These are phyloP conservation scores for Fragum fragum DNA, from an alignment of 2,888 invertebrate genomes.

Conservation along the genomic window DNA sequence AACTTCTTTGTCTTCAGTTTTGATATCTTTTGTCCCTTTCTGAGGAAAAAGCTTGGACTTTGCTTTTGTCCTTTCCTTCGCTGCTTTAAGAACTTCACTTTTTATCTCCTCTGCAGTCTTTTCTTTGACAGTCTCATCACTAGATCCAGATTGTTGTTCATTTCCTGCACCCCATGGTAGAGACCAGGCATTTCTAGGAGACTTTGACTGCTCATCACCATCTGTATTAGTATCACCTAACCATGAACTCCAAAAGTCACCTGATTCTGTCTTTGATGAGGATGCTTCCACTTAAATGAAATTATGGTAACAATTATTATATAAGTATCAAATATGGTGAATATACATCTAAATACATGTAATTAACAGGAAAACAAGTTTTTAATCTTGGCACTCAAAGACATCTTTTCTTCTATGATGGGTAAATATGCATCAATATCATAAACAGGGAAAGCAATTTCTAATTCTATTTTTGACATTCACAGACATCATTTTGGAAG, in stretches of 20 bases:
- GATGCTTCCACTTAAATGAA: neutral
- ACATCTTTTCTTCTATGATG: too few species aligned
- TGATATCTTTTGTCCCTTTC: slow-evolving; percentile 30
- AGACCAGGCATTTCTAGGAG: slow-evolving; percentile 49
- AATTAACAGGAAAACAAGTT: too few species aligned
- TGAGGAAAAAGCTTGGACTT: slow-evolving; percentile 62
- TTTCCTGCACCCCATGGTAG: slow-evolving; percentile 55
- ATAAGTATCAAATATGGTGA: too few species aligned
- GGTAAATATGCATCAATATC: too few species aligned
- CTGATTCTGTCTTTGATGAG: neutral
- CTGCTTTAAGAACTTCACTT: slow-evolving; percentile 64
- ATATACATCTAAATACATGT: too few species aligned
- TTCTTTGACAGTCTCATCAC: slow-evolving; percentile 47
- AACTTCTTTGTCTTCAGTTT: neutral
- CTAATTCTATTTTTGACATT: too few species aligned
- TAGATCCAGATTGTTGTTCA: slow-evolving; percentile 26
- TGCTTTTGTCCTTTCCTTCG: slow-evolving; percentile 65
- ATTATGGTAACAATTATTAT: too few species aligned
- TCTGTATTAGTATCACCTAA: slow-evolving; percentile 41
- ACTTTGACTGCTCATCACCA: slow-evolving; percentile 25
- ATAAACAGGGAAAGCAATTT: too few species aligned
- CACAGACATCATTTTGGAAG: too few species aligned
- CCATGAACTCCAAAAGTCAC: slow-evolving; percentile 68
- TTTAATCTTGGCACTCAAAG: too few species aligned
- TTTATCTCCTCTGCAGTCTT: slow-evolving; percentile 68